Conservation (phyloP, 2,888 invertebrate genomes). For the Andrena camellia region DNA sequence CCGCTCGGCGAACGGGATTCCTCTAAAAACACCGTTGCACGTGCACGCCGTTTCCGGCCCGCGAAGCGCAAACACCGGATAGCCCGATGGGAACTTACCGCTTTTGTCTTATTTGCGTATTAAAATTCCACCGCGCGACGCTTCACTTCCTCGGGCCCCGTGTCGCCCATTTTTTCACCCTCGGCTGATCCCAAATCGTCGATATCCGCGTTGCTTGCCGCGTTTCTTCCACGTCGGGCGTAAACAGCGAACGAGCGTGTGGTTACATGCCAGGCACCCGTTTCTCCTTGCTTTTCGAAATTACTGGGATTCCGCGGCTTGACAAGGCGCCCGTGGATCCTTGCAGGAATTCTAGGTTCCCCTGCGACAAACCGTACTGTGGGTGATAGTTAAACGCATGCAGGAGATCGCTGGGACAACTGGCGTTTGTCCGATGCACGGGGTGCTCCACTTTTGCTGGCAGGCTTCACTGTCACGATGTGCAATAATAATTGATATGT, state of each 20-base stretch:
- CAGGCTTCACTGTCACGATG: not conserved
- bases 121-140: constrained; percentile 16
- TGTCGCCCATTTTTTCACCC: not conserved
- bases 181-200: not conserved
- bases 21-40: constrained; percentile 57
- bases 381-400: not conserved
- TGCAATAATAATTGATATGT: no score
- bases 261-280: not conserved
- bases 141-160: not conserved
- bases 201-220: not conserved
- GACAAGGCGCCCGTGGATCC: not conserved
- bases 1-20: constrained; percentile 46
- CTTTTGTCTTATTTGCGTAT: constrained; percentile 16
- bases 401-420: not conserved
- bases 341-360: not conserved
- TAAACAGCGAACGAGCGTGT: not conserved
- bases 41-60: constrained; percentile 61
- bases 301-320: constrained; percentile 16
- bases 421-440: not conserved
- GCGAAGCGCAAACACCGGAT: constrained; percentile 40
- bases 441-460: constrained; percentile 2
- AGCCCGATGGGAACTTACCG: not conserved
- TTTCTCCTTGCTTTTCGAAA: not conserved
- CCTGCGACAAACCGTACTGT: not conserved
- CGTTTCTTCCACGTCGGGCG: not conserved